Base-by-base conservation (phyloP, 2,113 vertebrate species). In the Tupaia tana region DNA sequence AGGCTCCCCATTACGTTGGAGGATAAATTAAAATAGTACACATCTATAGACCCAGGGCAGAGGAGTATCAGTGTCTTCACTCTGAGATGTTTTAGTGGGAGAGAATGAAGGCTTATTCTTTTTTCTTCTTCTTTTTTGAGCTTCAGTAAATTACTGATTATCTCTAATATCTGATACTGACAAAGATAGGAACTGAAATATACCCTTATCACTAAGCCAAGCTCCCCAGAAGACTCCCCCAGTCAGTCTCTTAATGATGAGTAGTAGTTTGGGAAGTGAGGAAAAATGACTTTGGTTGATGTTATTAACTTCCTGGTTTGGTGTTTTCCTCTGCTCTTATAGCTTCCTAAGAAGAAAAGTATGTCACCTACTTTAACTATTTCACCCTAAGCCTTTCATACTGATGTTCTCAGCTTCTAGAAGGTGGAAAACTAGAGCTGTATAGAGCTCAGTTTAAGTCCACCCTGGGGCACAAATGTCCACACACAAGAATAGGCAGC, bases 91-190 rank as follows among this genome's bases (percentile, higher is more conserved):
- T 69, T 86, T 24, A 79, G 12, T 52, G n/a, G 63, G 34, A 90
- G 85, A 85, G 34, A 77, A 77, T 66, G 34, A 86, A 90, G 56
- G 3, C 20, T 54, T 63, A 63, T 89, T 89, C 27, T 7, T 7
- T 7, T 96, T 93, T 71, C 43, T 43, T 43, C 43, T 20, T 66
- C 79, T 90, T 71, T 88, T 90, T 88, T 87, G 14, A 2, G 31
- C 89, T 88, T 94, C 63, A 56, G 56, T 71, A 94, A 96, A 73
- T 92, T n/a, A 54, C 52, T 86, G 25, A 7, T 63, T 34, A 27
- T 92, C 34, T 27, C 19, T 63, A 77, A 6, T 87, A 34, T 7
- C 7, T n/a, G 64, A 59, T 92, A 73, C 43, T 59, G 20, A 90
- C 81, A 52, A 24, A 43, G 31, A 31, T 7, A 15, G 24, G 31